phyloP scores from a whole-genome alignment of 2,113 vertebrate species.

The Oriolus oriolus region DNA sequence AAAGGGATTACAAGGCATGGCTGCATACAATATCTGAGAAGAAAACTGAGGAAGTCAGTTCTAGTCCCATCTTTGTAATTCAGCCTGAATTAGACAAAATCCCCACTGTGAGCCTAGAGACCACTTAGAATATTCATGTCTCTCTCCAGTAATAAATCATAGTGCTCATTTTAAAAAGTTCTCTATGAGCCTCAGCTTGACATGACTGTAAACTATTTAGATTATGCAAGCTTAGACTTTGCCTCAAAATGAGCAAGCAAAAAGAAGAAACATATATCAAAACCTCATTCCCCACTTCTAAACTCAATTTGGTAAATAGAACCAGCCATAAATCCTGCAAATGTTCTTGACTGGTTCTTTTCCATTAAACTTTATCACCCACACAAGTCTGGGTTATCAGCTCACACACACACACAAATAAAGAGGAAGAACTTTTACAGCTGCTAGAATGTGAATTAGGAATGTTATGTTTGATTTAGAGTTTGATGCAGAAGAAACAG shows the following conservation, averaged over 20 bases:
- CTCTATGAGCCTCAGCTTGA: background rate
- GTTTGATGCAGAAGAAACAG: background rate
- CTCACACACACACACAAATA: background rate
- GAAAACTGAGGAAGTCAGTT: background rate
- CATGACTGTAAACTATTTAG: background rate
- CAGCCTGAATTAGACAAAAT: background rate
- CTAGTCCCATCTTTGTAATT: background rate
- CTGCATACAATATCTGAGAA: background rate
- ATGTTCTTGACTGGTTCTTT: background rate
- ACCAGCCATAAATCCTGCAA: constrained; percentile 9
- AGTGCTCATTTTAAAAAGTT: background rate
- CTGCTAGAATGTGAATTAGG: background rate
- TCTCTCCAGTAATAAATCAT: background rate
- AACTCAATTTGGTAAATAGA: background rate
- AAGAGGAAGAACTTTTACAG: background rate
- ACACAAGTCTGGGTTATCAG: background rate
- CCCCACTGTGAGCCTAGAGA: background rate
- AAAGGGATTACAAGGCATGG: background rate
- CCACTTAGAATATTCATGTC: background rate
- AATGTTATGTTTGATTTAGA: background rate
- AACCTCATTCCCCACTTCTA: background rate
- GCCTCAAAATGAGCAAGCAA: background rate
- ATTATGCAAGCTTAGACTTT: background rate
- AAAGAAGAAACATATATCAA: background rate
- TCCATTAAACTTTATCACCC: background rate